Base-by-base conservation (phyloP, 2,888 invertebrate genomes). In the Trisateles emortualis region DNA sequence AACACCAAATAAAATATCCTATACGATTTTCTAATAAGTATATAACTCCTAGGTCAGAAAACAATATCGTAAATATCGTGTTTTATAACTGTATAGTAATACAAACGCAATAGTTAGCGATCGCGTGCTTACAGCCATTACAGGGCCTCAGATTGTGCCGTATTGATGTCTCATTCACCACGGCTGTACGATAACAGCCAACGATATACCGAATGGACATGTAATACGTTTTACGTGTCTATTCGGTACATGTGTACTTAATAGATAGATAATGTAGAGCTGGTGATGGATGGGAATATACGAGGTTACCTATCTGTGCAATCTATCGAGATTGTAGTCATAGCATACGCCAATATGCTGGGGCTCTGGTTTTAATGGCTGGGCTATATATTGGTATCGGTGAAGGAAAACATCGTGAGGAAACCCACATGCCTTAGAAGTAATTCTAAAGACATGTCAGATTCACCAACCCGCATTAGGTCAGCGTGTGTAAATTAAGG, bases 81-180 rank as follows among this genome's bases (percentile, higher is more conserved):
- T 17, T 35, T 14, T 26, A 35, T 5, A 36, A 38, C 26, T 32
- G 29, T 38, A 8, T 38, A 8, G 26, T 19, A 26, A 36, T 29
- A 19, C 19, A 33, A 45, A 43, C 38, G 42, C 48, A 17, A 50
- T 43, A 29, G 49, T 40, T 48, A 50, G 45, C 11, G 53, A 49
- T 76, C 52, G 77, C 77, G 76, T 78, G 77, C 45, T 13, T 17
- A n/a, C 22, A 17, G 33, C 55, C 72, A 68, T 70, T 76, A 70
- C 53, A 62, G 45, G 56, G 62, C 65, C 49, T 14, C 16, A 60
- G 67, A 61, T 65, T 61, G 64, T 49, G 38, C 59, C 50, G 59
- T 65, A 71, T 68, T 74, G 76, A 75, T 71, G 74, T 77, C 75
- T 75, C 66, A 71, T 70, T 77, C 67, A 64, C 46, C 41, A 41